Percentiles rank a stretch among this genome's conserved stretches.
Evolutionary conservation across 2,797 vertebrate species (phyloP).

Genomic region (Cichlasoma orientale): DNA sequence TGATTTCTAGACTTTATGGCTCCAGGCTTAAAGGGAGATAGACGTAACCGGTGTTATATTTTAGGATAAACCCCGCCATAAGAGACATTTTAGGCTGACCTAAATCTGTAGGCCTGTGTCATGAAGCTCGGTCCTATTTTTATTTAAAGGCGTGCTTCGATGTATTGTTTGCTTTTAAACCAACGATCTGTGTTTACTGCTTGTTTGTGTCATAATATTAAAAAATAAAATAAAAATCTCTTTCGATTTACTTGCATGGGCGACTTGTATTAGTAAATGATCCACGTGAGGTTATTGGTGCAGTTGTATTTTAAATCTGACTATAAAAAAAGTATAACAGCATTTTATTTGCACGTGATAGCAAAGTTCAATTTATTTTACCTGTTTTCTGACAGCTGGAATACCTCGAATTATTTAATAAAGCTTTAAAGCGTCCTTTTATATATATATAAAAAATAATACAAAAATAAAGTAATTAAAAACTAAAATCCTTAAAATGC

Average conservation of each 20-base stretch:
- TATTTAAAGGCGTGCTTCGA: not conserved
- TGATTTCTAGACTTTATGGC: constrained; percentile 62
- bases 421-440: no score
- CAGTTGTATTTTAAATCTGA: not conserved
- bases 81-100: constrained; percentile 37
- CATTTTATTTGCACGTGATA: no score
- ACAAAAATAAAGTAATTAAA: no score
- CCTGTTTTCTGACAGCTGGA: not conserved
- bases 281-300: not conserved
- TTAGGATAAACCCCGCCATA: constrained; percentile 38
- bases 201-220: not conserved
- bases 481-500: no score
- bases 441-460: no score
- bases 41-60: constrained; percentile 44
- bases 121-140: not conserved
- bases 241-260: not conserved
- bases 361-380: no score
- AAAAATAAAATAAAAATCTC: not conserved
- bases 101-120: constrained; percentile 41
- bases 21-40: constrained; percentile 51
- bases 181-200: not conserved
- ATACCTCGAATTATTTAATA: not conserved
- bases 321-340: not conserved
- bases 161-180: not conserved
- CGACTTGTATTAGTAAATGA: not conserved